Evolutionary conservation across 2,888 invertebrate species (phyloP), one percentile per base, ranked within the genome.

Genomic region (Meta bourneti): DNA sequence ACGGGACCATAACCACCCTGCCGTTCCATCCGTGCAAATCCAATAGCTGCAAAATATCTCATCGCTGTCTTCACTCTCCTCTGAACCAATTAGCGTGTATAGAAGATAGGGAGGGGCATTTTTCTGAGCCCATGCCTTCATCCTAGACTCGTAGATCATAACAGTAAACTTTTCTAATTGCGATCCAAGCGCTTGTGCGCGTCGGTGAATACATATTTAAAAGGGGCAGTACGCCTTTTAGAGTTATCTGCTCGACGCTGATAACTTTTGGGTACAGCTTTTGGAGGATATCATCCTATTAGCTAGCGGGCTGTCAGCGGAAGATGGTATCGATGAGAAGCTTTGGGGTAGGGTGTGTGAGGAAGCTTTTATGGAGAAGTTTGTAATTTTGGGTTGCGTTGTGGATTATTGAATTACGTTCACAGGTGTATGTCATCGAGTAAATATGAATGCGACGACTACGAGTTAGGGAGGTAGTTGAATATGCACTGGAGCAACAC

Each of bases 281-380:
- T 16, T 61, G 16, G 11, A 16, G 5, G 11, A 1, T 11, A 11
- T 61, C 9, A 11, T 61, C 9, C 13, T 61, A 61, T 61, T 61
- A 61, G 11, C 13, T 7, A 61, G 8, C 61, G 11, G 61, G 61
- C 6, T 61, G 11, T 61, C 61, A 61, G 4, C 11, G 11, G 34
- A 34, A 4, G 34, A 2, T 34, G 34, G 4, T 34, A 2, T 34
- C 34, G 34, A 34, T 4, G 34, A 34, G 34, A 34, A 1, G 34
- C 4, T 34, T 34, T 34, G 1, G 7, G n/a, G 7, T n/a, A 11
- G 77, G 8, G 54, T 9, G 11, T 11, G 20, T 13, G 61, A 54
- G 54, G 61, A 75, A 61, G 84, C 48, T 84, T 74, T 84, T 75
- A 71, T 71, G 49, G 7, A 34, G 54, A 13, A 16, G 48, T 61